Evolutionary conservation across 2,797 vertebrate species (phyloP).

Genomic region (Sebastiscus tertius): DNA sequence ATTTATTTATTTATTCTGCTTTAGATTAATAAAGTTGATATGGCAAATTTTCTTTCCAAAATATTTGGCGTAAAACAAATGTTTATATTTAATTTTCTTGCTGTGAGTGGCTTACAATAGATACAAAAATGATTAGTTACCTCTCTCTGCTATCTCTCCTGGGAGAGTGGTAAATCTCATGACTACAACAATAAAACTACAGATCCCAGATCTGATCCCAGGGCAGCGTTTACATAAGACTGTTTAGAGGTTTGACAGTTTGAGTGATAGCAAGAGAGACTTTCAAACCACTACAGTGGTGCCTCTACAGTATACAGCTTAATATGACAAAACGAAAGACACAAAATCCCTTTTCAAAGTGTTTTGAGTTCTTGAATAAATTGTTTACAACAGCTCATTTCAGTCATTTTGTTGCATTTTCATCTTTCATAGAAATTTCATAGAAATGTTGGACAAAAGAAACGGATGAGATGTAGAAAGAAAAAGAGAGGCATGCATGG

Average conservation of each 20-base stretch:
- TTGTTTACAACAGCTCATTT: not conserved
- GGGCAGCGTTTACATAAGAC: slow-evolving; percentile 6
- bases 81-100: not conserved
- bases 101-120: not conserved
- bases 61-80: not conserved
- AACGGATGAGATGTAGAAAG: not conserved
- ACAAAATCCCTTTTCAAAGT: no score
- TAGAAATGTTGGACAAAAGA: not conserved
- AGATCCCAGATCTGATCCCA: slow-evolving; percentile 45
- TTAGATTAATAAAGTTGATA: not conserved
- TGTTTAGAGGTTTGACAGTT: slow-evolving; percentile 7
- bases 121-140: slow-evolving; percentile 1
- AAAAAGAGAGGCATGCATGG: not conserved
- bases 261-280: not conserved
- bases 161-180: slow-evolving; percentile 1
- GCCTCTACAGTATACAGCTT: not conserved
- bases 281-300: not conserved
- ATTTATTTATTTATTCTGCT: no score
- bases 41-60: not conserved
- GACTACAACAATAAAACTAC: slow-evolving; percentile 33
- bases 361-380: no score
- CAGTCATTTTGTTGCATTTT: not conserved
- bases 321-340: not conserved
- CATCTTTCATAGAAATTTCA: not conserved
- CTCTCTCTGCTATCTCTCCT: slow-evolving; percentile 24